Evolutionary conservation across 1,140 invertebrate genomes (phyloP), one percentile per base, ranked within the genome.

Genomic region (Sminthurinus signatus): DNA sequence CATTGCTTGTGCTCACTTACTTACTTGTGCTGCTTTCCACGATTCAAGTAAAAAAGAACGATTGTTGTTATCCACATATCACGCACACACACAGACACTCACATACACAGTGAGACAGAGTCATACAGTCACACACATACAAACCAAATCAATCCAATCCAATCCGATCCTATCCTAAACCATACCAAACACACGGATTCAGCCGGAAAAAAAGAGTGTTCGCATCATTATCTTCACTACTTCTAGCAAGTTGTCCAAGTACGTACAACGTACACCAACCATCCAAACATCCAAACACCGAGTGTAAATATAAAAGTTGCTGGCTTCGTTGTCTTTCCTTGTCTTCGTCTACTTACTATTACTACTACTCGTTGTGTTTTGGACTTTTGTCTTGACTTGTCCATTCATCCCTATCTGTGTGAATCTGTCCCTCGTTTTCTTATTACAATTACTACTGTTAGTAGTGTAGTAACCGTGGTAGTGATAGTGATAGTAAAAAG

Each of bases 11-110:
- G n/a, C n/a, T n/a, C n/a, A n/a, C n/a, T n/a, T n/a, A n/a, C n/a
- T n/a, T n/a, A n/a, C n/a, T n/a, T n/a, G n/a, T n/a, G n/a, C n/a
- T n/a, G n/a, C n/a, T n/a, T n/a, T n/a, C 46, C 56, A 64, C 31
- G 32, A 64, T 46, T 28, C n/a, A 60, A 43, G 19, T 21, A 56
- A 56, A 27, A n/a, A n/a, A n/a, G n/a, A n/a, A n/a, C n/a, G n/a
- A 56, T 56, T 56, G 29, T 64, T 64, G 55, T 59, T 64, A 58
- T 36, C 56, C 55, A 64, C 62, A 64, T 64, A 64, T 64, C 56
- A 64, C 46, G 31, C 59, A 51, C 59, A 51, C 59, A 48, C 15
- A 19, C 19, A 15, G 14, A 25, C 28, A 25, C 51, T 8, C 51
- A 28, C 28, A 54, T 17, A 54, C 51, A 54, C 51, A 48, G 5